These are phyloP conservation scores for Falco rusticolus DNA, from an alignment of 2,797 vertebrate species.

Conservation along the genomic window DNA sequence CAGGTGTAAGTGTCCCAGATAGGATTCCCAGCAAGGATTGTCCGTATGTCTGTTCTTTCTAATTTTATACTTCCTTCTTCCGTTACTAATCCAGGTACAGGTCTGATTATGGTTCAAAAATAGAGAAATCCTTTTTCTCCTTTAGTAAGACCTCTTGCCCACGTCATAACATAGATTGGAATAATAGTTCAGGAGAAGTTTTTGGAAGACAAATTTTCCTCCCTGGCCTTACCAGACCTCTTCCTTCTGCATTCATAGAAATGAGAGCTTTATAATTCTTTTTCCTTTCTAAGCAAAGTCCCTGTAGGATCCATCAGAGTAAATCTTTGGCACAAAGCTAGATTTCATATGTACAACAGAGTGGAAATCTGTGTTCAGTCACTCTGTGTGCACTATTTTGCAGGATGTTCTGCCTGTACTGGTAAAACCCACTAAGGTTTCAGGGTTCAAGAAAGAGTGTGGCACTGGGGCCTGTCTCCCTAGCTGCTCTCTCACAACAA, in stretches of 20 bases:
- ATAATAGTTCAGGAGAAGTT: not conserved
- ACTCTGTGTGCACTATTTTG: not conserved
- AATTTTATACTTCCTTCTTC: slow-evolving; percentile 41
- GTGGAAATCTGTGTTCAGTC: slow-evolving; percentile 38
- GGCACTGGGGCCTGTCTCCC: not conserved
- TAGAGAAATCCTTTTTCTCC: not conserved
- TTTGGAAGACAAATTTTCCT: not conserved
- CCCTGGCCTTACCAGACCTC: not conserved
- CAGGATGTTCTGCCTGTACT: slow-evolving; percentile 5
- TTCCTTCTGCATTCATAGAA: not conserved
- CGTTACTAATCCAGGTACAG: slow-evolving; percentile 16
- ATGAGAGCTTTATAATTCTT: not conserved
- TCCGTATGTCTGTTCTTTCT: slow-evolving; percentile 46
- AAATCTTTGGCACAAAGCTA: not conserved
- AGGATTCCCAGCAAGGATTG: slow-evolving; percentile 46
- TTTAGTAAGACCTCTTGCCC: not conserved
- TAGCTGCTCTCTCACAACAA: not conserved
- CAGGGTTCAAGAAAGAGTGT: not conserved
- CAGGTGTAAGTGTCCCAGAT: slow-evolving; percentile 44
- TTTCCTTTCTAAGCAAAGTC: not conserved
- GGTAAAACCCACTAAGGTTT: slow-evolving; percentile 6
- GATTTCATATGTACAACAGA: not conserved
- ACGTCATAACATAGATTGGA: not conserved
- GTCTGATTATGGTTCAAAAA: slow-evolving; percentile 3
- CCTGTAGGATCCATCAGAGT: not conserved